A percentile compares a stretch with the other conserved stretches of the same genome.
phyloP scores from a whole-genome alignment of 2,113 vertebrate species.

The Ondatra zibethicus region DNA sequence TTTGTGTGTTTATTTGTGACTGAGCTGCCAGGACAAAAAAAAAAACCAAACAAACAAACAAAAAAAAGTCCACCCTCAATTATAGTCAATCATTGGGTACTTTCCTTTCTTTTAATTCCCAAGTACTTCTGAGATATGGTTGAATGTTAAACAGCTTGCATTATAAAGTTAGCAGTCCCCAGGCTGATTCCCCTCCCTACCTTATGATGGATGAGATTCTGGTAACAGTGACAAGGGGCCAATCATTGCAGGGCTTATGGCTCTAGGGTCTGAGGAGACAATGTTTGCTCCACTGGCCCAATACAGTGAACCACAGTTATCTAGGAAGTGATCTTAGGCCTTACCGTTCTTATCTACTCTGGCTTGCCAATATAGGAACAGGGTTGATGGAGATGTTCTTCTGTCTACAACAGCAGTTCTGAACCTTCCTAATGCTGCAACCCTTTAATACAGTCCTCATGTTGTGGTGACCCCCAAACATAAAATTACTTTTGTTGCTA shows the following conservation, averaged over 20 bases:
- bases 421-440: neutral
- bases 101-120: neutral
- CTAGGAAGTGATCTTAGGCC: neutral
- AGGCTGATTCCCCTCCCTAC: neutral
- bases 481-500: neutral
- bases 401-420: neutral
- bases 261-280: neutral
- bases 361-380: neutral
- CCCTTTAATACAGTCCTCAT: neutral
- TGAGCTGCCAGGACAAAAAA: no score
- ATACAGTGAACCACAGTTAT: neutral
- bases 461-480: rapidly evolving
- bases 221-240: no score
- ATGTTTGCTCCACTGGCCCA: neutral
- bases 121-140: neutral
- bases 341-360: neutral
- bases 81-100: neutral
- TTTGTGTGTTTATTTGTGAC: no score
- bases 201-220: neutral
- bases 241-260: rapidly evolving
- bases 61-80: no score
- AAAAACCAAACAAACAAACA: no score
- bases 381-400: rapidly evolving
- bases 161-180: neutral
- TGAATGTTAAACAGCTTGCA: neutral